A percentile compares a stretch with the other conserved stretches of the same genome.
Evolutionary conservation across 92 coral and sea anemone genomes (phyloP).

Genomic region (Siderastrea siderea): DNA sequence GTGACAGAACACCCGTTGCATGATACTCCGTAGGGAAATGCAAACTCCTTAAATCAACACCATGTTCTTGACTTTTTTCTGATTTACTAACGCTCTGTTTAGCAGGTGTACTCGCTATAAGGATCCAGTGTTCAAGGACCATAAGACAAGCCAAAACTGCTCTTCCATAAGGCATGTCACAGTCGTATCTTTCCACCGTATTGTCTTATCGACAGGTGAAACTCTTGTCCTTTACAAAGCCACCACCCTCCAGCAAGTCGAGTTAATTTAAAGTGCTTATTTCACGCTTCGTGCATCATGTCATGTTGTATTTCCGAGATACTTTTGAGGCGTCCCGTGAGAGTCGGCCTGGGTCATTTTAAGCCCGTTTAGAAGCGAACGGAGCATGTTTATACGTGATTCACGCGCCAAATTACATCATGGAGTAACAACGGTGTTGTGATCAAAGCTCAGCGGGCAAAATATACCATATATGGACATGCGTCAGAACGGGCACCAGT

Average conservation of each 20-base stretch:
- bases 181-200: background rate
- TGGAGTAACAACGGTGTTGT: constrained; percentile 66
- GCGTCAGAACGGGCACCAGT: constrained; percentile 52
- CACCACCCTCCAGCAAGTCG: constrained; percentile 41
- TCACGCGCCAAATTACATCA: constrained; percentile 83
- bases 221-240: constrained; percentile 21
- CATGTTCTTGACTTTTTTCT: constrained; percentile 18
- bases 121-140: background rate
- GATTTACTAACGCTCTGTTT: constrained; percentile 5
- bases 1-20: constrained; percentile 91
- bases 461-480: constrained; percentile 78
- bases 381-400: constrained; percentile 78
- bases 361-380: constrained; percentile 46
- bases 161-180: constrained; percentile 72
- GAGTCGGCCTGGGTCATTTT: constrained; percentile 43
- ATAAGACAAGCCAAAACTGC: constrained; percentile 57
- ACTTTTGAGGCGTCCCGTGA: constrained; percentile 38
- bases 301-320: constrained; percentile 67
- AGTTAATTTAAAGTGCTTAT: constrained; percentile 10
- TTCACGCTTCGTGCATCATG: constrained; percentile 62
- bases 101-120: constrained; percentile 3
- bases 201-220: constrained; percentile 27
- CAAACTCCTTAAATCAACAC: constrained; percentile 73
- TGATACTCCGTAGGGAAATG: constrained; percentile 92
- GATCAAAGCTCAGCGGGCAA: constrained; percentile 73